Evolutionary conservation across 2,797 vertebrate species (phyloP).

Genomic region (Poeciliopsis paucimaculata): DNA sequence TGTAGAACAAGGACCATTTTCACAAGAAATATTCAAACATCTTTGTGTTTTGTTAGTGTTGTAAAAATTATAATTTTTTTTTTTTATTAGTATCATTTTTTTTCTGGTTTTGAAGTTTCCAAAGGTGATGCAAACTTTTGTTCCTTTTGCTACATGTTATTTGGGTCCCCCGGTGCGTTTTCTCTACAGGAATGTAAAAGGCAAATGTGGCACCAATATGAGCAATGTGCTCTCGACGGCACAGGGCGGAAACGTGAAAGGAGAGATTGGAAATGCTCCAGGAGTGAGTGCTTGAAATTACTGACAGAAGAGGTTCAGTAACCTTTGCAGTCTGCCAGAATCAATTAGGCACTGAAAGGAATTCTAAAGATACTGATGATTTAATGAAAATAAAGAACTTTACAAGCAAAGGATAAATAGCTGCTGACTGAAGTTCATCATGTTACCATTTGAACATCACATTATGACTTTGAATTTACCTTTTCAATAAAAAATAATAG

Average conservation of each 20-base stretch:
- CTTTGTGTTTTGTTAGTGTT: constrained; percentile 16
- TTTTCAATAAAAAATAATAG: not conserved
- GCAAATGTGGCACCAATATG: constrained; percentile 62
- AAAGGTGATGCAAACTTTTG: constrained; percentile 42
- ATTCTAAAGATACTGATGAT: constrained; percentile 73
- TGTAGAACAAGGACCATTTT: not conserved
- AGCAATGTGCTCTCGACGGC: constrained; percentile 67
- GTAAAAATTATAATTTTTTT: not conserved
- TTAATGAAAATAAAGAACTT: constrained; percentile 63
- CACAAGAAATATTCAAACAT: constrained; percentile 6
- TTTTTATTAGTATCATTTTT: constrained; percentile 3
- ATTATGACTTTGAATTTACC: constrained; percentile 42
- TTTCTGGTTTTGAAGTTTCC: constrained; percentile 15
- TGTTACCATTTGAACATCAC: constrained; percentile 40
- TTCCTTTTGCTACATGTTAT: constrained; percentile 34
- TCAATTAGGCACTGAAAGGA: constrained; percentile 75
- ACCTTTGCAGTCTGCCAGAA: constrained; percentile 76
- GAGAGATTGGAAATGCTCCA: constrained; percentile 71
- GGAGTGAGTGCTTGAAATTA: constrained; percentile 77
- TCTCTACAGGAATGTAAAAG: constrained; percentile 67
- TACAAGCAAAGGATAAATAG: constrained; percentile 52
- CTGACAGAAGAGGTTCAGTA: constrained; percentile 77
- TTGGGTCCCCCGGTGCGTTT: constrained; percentile 47
- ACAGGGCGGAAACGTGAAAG: constrained; percentile 70
- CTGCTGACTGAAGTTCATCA: constrained; percentile 44